Percentiles rank a stretch among this genome's conserved stretches.
Conservation (phyloP, 2,888 invertebrate species). For the Lordiphosa fenestrarum region DNA sequence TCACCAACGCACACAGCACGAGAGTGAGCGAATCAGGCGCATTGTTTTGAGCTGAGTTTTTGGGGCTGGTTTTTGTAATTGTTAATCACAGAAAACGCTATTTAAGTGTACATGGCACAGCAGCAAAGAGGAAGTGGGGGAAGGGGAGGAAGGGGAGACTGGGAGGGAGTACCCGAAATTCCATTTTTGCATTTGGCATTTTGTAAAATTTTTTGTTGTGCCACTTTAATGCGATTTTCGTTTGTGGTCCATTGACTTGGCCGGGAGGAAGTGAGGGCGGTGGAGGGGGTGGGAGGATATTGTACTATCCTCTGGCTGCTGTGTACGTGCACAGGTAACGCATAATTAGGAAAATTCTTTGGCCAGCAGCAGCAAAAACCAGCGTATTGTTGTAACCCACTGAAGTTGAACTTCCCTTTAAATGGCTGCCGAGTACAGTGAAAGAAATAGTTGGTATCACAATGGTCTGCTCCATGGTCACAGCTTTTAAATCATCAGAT, state of each 20-base stretch:
- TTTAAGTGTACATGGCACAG: slow-evolving; percentile 20
- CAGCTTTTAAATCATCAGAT: too few relatives aligned
- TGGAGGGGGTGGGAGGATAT: not conserved
- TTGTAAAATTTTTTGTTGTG: slow-evolving; percentile 24
- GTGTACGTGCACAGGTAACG: slow-evolving; percentile 62
- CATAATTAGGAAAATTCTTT: slow-evolving; percentile 63
- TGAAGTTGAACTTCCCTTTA: too few relatives aligned
- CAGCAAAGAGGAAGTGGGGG: not conserved
- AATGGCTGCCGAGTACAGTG: too few relatives aligned
- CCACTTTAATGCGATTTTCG: slow-evolving; percentile 39
- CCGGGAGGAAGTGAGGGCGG: not conserved
- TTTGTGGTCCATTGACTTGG: slow-evolving; percentile 55
- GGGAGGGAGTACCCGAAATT: not conserved
- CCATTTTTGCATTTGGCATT: slow-evolving; percentile 22
- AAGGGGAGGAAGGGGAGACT: not conserved
- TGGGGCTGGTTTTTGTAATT: slow-evolving; percentile 48
- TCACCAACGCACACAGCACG: too few relatives aligned
- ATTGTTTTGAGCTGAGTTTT: slow-evolving; percentile 30
- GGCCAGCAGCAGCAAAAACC: too few relatives aligned
- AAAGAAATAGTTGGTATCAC: too few relatives aligned
- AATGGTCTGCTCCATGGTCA: too few relatives aligned
- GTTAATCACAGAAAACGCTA: slow-evolving; percentile 64
- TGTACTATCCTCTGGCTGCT: slow-evolving; percentile 16
- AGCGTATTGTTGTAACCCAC: too few relatives aligned
- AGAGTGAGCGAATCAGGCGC: slow-evolving; percentile 23